phyloP scores from a whole-genome alignment of 1,140 invertebrate genomes.

The Tachypleus tridentatus region DNA sequence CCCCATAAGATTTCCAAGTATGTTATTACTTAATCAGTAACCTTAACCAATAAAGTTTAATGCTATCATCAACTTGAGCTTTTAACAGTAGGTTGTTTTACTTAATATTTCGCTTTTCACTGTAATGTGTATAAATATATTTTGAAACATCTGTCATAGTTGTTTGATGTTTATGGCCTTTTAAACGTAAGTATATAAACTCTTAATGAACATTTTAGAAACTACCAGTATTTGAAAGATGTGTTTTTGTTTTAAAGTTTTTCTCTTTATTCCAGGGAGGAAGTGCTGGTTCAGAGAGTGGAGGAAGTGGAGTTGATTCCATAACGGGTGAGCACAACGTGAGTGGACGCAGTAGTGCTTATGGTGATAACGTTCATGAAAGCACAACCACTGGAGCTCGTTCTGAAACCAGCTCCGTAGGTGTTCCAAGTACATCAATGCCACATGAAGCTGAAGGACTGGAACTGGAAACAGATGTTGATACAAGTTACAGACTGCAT shows the following conservation, averaged over 20 bases:
- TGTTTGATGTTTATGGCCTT: no score
- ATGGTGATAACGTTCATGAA: slow-evolving; percentile 53
- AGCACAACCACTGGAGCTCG: slow-evolving; percentile 30
- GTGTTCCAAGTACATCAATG: slow-evolving; percentile 34
- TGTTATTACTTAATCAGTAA: no score
- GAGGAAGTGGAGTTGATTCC: slow-evolving; percentile 73
- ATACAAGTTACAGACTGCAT: slow-evolving; percentile 39
- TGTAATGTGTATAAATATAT: no score
- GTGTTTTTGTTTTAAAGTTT: not conserved
- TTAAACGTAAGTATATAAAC: no score
- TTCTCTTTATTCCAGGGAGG: slow-evolving; percentile 34
- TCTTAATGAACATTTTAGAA: not conserved
- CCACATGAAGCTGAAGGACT: slow-evolving; percentile 28
- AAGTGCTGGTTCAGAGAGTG: slow-evolving; percentile 59
- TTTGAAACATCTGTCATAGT: no score
- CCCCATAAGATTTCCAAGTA: no score
- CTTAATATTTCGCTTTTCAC: no score
- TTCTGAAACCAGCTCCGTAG: slow-evolving; percentile 45
- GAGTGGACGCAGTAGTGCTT: slow-evolving; percentile 76
- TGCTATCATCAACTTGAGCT: no score
- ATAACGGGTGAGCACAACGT: slow-evolving; percentile 68
- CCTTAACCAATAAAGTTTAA: no score
- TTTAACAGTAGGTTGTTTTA: no score
- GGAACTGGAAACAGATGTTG: slow-evolving; percentile 30
- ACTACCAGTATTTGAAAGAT: not conserved